Evolutionary conservation across 2,797 vertebrate species (phyloP).

Genomic region (Tamandua tetradactyla): DNA sequence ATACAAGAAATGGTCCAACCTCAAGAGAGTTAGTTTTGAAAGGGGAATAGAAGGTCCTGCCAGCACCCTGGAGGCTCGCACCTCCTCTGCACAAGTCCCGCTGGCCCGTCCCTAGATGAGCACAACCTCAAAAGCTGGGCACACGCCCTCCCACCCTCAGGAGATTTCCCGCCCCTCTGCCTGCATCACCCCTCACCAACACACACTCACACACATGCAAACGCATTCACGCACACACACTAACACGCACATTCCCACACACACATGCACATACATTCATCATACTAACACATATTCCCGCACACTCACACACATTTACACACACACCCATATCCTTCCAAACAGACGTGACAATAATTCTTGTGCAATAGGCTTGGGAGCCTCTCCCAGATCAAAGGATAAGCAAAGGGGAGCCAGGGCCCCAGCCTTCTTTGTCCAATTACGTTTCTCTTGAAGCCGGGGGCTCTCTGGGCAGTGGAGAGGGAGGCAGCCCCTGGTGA

Average conservation of each 20-base stretch:
- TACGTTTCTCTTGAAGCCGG: not conserved
- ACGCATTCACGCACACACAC: not conserved
- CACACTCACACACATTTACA: fast-evolving
- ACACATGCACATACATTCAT: fast-evolving
- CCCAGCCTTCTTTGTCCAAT: fast-evolving
- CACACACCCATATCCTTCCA: not conserved
- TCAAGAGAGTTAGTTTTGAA: not conserved
- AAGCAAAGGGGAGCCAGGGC: not conserved
- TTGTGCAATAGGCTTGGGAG: not conserved
- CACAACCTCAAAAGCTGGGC: not conserved
- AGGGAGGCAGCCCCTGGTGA: fast-evolving
- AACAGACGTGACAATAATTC: fast-evolving
- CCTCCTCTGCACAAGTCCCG: not conserved
- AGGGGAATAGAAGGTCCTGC: not conserved
- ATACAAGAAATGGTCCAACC: not conserved
- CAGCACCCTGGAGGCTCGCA: not conserved
- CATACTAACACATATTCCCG: not conserved
- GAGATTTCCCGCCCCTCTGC: not conserved
- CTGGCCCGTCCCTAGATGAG: too few relatives aligned
- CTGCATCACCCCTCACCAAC: too few relatives aligned
- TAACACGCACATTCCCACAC: too few relatives aligned
- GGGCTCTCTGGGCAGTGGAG: not conserved
- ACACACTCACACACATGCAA: too few relatives aligned
- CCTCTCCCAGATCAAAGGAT: conserved; percentile 46
- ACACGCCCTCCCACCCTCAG: not conserved